Base-by-base conservation (phyloP, 2,888 invertebrate species). In the Caenorhabditis sp. region DNA sequence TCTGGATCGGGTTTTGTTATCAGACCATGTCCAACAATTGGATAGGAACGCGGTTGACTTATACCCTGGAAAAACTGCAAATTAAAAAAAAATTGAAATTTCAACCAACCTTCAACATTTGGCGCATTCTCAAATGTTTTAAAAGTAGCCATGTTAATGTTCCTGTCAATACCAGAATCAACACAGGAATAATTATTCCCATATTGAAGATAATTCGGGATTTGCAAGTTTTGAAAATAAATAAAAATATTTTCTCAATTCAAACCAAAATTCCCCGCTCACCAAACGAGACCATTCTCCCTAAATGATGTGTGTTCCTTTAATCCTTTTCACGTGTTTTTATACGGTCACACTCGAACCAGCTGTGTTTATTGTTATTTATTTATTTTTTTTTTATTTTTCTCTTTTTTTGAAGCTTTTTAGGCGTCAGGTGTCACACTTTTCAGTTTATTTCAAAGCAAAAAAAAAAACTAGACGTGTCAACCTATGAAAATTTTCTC, bases 21-120 rank as follows among this genome's bases (percentile, higher is more conserved):
- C 61, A 91, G 89, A 26, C 91, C 89, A 87, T 92, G 91, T n/a
- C 92, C 92, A 65, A 92, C 84, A 19, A 92, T 81, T 0, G 92
- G 92, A 62, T 91, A 83, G 1, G 76, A 70, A 8, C 78, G 62
- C n/a, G 92, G 92, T 59, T 92, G 92, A 10, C 91, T 91, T 64
- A 92, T 90, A 83, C 89, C 50, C 72, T 69, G 59, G 55, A 62
- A 64, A 14, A 17, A 8, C 21, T 51, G 24, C 5, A 26, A 23
- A 23, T 55, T 55, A 14, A 17, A 10, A 26, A 26, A 24, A 4
- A 23, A 14, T 26, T 55, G 8, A 23, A n/a, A n/a, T n/a, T 55
- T 26, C 8, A 24, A 23, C 23, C 10, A 26, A 55, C 55, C 26
- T 55, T 55, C 23, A 55, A 14, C 1, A 23, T 55, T 27, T 69